Base-by-base conservation (phyloP, 2,113 vertebrate genomes). In the Ceyx melanurus region DNA sequence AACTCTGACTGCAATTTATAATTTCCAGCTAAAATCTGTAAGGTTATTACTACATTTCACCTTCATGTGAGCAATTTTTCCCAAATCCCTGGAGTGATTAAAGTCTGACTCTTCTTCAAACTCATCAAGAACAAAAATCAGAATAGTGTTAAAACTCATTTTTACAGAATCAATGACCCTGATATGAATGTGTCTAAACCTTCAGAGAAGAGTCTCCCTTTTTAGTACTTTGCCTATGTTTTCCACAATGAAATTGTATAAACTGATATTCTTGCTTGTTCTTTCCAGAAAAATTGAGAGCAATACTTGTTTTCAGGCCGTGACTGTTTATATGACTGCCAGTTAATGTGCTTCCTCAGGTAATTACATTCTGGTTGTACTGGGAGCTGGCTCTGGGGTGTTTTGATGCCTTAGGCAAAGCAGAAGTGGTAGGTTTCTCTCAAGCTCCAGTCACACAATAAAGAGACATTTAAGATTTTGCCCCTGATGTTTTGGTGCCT, bases 401-500 rank as follows among this genome's bases (percentile, higher is more conserved):
- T 92, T 95, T 71, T 28, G 35, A 35, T 75, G 89, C 72, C 50
- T 93, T 80, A 90, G 80, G 91, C 72, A 96, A 96, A 87, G 29
- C 80, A 84, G 64, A 25, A 93, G 92, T 89, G 50, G 25, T n/a
- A 48, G 83, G 14, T 58, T 67, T 93, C 77, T 91, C 10, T 20
- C 73, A 81, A 56, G 43, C 65, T 94, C 31, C 61, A 75, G 73
- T 53, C 79, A 91, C 28, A 88, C 31, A 93, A 28, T 82, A 86
- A 93, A 62, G n/a, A 84, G 71, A 66, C 86, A 64, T 87, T 91
- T 45, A 96, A 95, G 82, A 91, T 82, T 91, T 85, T 93, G 57
- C 21, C 50, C 72, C 26, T 75, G 72, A 57, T 80, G 56, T 68
- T 95, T 88, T 91, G 28, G 77, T 96, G 90, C 86, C 88, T 23